Percentiles rank a stretch among this genome's conserved stretches.
phyloP scores from a whole-genome alignment of 2,113 vertebrate genomes.

The Istiophorus platypterus region DNA sequence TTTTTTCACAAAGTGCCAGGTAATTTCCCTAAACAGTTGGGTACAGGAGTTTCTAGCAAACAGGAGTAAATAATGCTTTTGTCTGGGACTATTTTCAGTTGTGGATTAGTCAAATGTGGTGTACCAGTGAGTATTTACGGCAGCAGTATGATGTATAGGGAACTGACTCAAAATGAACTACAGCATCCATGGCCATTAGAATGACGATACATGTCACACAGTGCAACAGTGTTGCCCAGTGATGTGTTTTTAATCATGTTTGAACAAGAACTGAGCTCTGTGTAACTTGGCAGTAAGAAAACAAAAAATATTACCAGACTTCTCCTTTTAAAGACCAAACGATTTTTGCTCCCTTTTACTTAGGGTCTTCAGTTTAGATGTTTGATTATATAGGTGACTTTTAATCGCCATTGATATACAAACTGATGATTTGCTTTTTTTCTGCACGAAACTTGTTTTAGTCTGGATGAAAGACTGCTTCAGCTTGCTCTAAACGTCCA shows the following conservation, averaged over 20 bases:
- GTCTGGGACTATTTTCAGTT: too few relatives aligned
- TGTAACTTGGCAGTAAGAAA: neutral
- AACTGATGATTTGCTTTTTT: too few relatives aligned
- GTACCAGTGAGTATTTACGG: neutral
- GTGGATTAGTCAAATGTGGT: neutral
- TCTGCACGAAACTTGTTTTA: too few relatives aligned
- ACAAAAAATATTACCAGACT: neutral
- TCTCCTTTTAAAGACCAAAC: neutral
- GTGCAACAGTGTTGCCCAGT: too few relatives aligned
- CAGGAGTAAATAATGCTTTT: neutral
- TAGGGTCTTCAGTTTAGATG: neutral
- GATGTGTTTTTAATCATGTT: neutral
- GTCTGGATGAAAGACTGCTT: conserved; percentile 4
- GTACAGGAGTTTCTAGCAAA: neutral
- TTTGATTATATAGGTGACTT: neutral
- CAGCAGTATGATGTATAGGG: neutral
- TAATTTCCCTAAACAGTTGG: neutral
- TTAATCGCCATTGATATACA: neutral
- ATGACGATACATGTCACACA: conserved; percentile 2
- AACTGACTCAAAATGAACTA: neutral
- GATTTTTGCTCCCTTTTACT: neutral
- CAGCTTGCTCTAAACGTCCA: neutral
- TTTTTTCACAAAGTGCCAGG: neutral
- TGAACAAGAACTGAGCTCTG: neutral
- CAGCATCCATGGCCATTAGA: neutral